These are phyloP conservation scores for Poecile atricapillus DNA, from an alignment of 2,113 vertebrate species.

Conservation along the genomic window DNA sequence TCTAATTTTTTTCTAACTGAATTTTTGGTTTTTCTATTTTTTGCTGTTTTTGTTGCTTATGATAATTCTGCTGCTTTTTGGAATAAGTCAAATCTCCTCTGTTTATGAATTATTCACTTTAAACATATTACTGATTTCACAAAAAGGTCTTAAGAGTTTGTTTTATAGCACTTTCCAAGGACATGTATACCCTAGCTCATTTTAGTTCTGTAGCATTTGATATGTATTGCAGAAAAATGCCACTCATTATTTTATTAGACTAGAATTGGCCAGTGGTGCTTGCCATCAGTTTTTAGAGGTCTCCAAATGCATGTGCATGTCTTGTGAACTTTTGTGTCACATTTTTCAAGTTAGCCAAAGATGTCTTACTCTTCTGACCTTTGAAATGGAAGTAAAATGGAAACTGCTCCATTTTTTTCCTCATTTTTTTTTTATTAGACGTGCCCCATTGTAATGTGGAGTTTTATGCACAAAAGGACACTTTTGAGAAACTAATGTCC, in stretches of 20 bases:
- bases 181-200: background rate
- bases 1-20: background rate
- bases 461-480: background rate
- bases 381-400: background rate
- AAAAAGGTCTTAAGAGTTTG: background rate
- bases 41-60: background rate
- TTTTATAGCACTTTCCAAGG: background rate
- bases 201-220: background rate
- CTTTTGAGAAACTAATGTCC: background rate
- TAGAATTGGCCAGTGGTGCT: background rate
- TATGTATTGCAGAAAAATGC: background rate
- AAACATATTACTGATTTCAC: background rate
- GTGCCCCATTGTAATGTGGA: background rate
- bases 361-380: background rate
- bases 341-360: background rate
- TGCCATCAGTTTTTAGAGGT: background rate
- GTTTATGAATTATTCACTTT: background rate
- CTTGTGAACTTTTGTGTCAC: background rate
- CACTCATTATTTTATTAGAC: background rate
- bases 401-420: background rate
- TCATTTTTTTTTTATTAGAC: background rate
- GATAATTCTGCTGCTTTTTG: background rate
- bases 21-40: background rate
- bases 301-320: background rate
- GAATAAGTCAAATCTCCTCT: background rate